These are phyloP conservation scores for Gadopsis marmoratus DNA, from an alignment of 2,797 vertebrate species.

Conservation along the genomic window DNA sequence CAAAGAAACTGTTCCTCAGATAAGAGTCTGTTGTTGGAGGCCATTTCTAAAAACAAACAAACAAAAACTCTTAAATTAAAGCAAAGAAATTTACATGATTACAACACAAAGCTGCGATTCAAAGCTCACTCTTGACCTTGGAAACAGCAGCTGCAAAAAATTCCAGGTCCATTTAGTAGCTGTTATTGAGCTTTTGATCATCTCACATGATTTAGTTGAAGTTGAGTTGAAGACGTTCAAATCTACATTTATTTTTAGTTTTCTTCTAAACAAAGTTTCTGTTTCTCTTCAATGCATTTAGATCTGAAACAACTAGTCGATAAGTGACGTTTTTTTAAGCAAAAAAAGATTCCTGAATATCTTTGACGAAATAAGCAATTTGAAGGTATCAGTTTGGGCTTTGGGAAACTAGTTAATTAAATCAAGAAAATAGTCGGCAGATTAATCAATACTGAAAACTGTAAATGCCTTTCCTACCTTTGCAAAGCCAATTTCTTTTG, in stretches of 20 bases:
- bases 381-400: background rate
- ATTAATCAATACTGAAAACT: background rate
- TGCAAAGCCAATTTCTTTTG: background rate
- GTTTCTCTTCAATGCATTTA: background rate
- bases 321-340: too few relatives aligned
- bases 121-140: background rate
- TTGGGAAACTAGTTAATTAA: background rate
- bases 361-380: background rate
- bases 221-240: background rate
- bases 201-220: too few relatives aligned
- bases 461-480: background rate
- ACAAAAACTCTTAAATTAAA: background rate
- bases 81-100: background rate
- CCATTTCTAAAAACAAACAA: slow-evolving; percentile 68
- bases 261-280: background rate
- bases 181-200: background rate
- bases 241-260: too few relatives aligned
- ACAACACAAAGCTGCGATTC: background rate
- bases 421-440: background rate
- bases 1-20: slow-evolving; percentile 73
- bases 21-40: slow-evolving; percentile 50
- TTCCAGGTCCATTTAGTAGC: background rate
- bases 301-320: background rate
- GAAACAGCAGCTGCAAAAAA: background rate
- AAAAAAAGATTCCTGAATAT: background rate